Evolutionary conservation across 2,888 invertebrate genomes (phyloP), one percentile per base, ranked within the genome.

Genomic region (Saturnia pavonia): DNA sequence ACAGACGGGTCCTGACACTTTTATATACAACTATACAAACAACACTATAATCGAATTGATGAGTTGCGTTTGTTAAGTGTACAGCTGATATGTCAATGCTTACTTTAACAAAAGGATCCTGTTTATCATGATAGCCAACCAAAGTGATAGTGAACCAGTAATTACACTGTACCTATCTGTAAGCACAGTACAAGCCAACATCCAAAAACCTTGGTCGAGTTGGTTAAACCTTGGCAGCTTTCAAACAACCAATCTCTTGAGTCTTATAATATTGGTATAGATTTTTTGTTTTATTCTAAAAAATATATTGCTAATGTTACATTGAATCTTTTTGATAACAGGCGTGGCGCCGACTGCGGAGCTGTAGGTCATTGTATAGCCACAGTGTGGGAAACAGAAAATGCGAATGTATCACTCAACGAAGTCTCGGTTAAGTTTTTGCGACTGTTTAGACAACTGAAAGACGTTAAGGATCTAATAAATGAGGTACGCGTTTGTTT

Each of bases 301-400:
- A 60, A 14, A 27, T 12, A 57, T 57, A 57, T 57, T 25, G 22
- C 57, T 57, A 57, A 22, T 25, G 9, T 11, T 27, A 60, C 27
- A 54, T 60, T 60, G 25, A 27, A 60, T 54, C 22, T 22, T 43
- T 51, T 57, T 67, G 16, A 70, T 69, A 69, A 51, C 80, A 97
- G 97, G 78, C 95, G 95, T 80, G 97, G 98, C 14, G 96, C 96
- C 72, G 95, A 95, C 77, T 98, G 98, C 85, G 95, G 95, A 75
- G 97, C 97, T 4, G 96, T 97, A 6, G 95, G 95, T 25, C 97
- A 98, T 83, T 98, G 98, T 83, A 97, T 97, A 72, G 95, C 96
- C 80, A 96, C 96, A 0, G 96, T 97, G 19, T 98, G 98, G 98
- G 95, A 96, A 78, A 95, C 95, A 65, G 95, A 96, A 80, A 82